Evolutionary conservation across 1,140 invertebrate genomes (phyloP).

Genomic region (Triops cancriformis): DNA sequence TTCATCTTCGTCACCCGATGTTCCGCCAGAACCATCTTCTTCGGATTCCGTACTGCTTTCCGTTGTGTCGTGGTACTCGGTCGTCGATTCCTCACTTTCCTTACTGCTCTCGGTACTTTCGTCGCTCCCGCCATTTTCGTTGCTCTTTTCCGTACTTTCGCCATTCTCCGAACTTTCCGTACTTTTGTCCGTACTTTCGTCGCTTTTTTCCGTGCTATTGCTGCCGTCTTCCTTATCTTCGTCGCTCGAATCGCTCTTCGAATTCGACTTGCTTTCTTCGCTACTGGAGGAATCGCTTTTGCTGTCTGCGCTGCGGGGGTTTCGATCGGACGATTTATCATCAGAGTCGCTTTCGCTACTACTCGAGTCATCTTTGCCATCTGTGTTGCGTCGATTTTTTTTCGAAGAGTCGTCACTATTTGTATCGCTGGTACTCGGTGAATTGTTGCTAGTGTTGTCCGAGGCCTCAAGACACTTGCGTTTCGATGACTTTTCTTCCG

Average conservation of each 20-base stretch:
- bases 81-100: too few relatives aligned
- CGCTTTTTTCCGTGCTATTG: background rate
- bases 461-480: too few relatives aligned
- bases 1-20: background rate
- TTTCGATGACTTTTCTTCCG: too few relatives aligned
- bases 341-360: background rate
- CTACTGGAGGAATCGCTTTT: background rate
- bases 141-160: too few relatives aligned
- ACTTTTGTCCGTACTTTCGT: background rate
- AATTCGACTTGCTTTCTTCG: background rate
- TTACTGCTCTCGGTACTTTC: too few relatives aligned
- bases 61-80: too few relatives aligned
- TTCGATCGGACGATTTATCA: background rate
- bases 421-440: too few relatives aligned
- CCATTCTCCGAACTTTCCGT: background rate
- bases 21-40: too few relatives aligned
- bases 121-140: too few relatives aligned
- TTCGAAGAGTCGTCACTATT: too few relatives aligned
- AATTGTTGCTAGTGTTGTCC: too few relatives aligned
- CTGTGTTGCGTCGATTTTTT: background rate
- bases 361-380: background rate
- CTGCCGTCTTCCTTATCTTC: background rate
- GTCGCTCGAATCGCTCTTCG: background rate
- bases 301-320: background rate
- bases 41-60: too few relatives aligned